Base-by-base conservation (phyloP, 2,888 invertebrate genomes). In the Criorhina ranunculi region DNA sequence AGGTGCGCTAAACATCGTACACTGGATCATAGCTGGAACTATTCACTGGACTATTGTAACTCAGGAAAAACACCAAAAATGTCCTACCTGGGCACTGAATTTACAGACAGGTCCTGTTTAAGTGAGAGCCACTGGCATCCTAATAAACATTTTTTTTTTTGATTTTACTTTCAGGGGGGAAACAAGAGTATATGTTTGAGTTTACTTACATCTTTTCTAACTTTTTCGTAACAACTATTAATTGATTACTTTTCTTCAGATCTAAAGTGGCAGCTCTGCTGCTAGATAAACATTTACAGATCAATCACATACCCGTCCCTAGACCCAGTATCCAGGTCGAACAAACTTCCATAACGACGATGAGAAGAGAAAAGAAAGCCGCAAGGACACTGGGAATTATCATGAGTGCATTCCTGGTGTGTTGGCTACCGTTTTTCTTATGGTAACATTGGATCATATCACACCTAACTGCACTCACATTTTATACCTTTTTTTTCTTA, bases 361-460 rank as follows among this genome's bases (percentile, higher is more conserved):
- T 97, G 97, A 95, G 96, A 90, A 93, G 97, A 66, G 97, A 97
- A 91, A 93, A 97, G 81, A 97, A 97, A 90, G 98, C 98, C 0
- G 98, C 98, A 1, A 94, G 98, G 89, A 98, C 98, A 9, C 93
- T 98, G 49, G 98, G 98, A 73, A 98, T 98, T 90, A 98, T 98
- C 90, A 98, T 98, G 96, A 98, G 98, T 35, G 98, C 97, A 0
- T 98, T 98, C 92, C 93, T 98, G 82, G 94, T 98, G 6, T 98
- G 98, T 92, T 98, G 98, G 98, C 93, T 98, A 87, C 98, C 98
- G 5, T 98, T 98, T 93, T 98, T 98, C 92, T 93, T 97, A 77
- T 98, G 98, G 98, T 96, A 92, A 60, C 0, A 49, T 59, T 33
- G n/a, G 2, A 37, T 15, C 0, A 11, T 5, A 8, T 0, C 33